These are phyloP conservation scores for Oncorhynchus nerka DNA, from an alignment of 2,113 vertebrate species.

Conservation along the genomic window DNA sequence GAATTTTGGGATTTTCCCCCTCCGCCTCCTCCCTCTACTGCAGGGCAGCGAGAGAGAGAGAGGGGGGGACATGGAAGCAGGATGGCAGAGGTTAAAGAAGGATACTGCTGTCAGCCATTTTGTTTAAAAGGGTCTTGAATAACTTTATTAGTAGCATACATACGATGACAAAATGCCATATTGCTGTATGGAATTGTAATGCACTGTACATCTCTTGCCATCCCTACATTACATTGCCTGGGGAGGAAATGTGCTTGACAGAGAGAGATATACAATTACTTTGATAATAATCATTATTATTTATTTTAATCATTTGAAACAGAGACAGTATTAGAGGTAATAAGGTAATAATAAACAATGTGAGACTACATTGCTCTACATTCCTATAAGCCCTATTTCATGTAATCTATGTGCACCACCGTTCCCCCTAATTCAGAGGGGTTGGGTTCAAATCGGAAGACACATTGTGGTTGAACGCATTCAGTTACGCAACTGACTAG, in stretches of 20 bases:
- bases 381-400: too few species aligned
- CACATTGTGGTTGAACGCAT: too few species aligned
- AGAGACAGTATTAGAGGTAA: neutral
- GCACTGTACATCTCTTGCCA: neutral
- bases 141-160: slow-evolving; percentile 60
- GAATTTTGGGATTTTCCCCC: slow-evolving; percentile 51
- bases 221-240: neutral
- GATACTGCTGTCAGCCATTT: slow-evolving; percentile 69
- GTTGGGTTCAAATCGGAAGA: too few species aligned
- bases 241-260: neutral
- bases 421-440: too few species aligned
- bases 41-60: slow-evolving; percentile 19
- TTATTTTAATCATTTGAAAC: neutral
- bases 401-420: too few species aligned
- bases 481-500: too few species aligned
- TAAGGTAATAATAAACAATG: too few species aligned
- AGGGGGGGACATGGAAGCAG: neutral
- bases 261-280: too few species aligned
- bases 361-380: neutral
- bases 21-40: slow-evolving; percentile 45
- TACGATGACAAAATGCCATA: slow-evolving; percentile 16
- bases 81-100: slow-evolving; percentile 63
- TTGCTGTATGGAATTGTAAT: slow-evolving; percentile 1
- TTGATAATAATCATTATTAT: neutral
- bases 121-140: slow-evolving; percentile 53